Base-by-base conservation (phyloP, 1,140 invertebrate genomes). In the Euwallacea similis region DNA sequence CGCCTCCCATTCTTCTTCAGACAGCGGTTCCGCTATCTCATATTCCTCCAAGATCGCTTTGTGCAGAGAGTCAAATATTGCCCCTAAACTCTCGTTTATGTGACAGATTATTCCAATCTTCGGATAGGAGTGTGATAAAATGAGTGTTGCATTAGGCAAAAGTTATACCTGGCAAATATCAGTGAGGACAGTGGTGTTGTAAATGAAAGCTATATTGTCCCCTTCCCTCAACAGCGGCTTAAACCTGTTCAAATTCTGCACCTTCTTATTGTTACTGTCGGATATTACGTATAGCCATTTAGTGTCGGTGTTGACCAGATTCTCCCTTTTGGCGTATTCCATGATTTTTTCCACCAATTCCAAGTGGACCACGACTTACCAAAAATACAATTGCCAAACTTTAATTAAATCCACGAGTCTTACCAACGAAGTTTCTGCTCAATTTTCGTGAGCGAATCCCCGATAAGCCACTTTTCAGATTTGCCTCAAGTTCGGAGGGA, bases 271-370 rank as follows among this genome's bases (percentile, higher is more conserved):
- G 63, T 83, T 79, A 0, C 85, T 87, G 58, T 92, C 88, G 0
- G 89, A 85, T n/a, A 93, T 82, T 54, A 94, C 81, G 76, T 91
- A 93, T 9, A 94, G 78, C 92, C 92, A 95, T 77, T 94, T 91
- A 63, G 87, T 91, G 61, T 85, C 83, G 0, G 90, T 88, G 72
- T 88, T 85, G 0, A 89, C 87, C 84, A 94, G 85, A 16, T 84
- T 81, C 42, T 89, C 77, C 0, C 86, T 82, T 71, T 89, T 89
- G 0, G 89, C 91, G 9, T 86, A 84, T 76, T 90, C 87, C 73
- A 91, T 86, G n/a, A 93, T 83, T 0, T 84, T 83, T 7, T 85
- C 71, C 53, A 85, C 76, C 70, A 85, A 65, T 69, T 84, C 73
- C 74, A 81, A 59, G 70, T 77, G 79, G 70, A 86, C 81, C 42